Percentiles rank a stretch among this genome's conserved stretches.
phyloP scores from a whole-genome alignment of 2,888 invertebrate species.

The Clivina fossor region DNA sequence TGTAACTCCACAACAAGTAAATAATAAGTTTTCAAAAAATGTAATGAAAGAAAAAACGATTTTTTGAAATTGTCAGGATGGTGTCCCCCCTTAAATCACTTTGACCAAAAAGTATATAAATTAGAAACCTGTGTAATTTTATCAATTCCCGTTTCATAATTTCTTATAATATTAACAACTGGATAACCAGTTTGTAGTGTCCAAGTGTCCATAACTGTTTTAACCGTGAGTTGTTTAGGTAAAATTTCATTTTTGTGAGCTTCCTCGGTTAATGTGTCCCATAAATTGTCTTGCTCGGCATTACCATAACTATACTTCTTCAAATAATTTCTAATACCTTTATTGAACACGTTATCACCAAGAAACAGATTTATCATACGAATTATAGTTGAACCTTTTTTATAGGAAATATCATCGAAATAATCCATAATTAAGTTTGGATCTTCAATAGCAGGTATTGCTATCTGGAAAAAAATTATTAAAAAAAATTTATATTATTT shows the following conservation, averaged over 20 bases:
- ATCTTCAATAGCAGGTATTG: too few relatives aligned
- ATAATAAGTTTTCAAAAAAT: too few relatives aligned
- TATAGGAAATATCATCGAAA: slow-evolving; percentile 84
- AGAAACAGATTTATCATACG: slow-evolving; percentile 90
- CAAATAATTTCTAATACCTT: slow-evolving; percentile 69
- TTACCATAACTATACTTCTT: slow-evolving; percentile 66
- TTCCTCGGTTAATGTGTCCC: slow-evolving; percentile 69
- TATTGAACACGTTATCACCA: slow-evolving; percentile 71
- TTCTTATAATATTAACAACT: slow-evolving; percentile 65
- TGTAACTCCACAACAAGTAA: too few relatives aligned
- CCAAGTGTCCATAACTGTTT: slow-evolving; percentile 84
- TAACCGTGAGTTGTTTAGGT: slow-evolving; percentile 62
- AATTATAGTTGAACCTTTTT: slow-evolving; percentile 81
- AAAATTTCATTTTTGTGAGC: slow-evolving; percentile 57
- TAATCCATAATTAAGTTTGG: slow-evolving; percentile 80
- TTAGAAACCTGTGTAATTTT: slow-evolving; percentile 64
- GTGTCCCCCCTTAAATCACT: too few relatives aligned
- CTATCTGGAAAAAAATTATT: too few relatives aligned
- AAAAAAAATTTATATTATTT: too few relatives aligned
- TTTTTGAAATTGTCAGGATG: too few relatives aligned
- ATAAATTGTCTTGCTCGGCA: slow-evolving; percentile 83
- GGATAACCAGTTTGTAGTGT: slow-evolving; percentile 85
- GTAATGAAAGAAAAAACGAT: too few relatives aligned
- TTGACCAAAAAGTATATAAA: too few relatives aligned
- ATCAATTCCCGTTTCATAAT: slow-evolving; percentile 59